These are phyloP conservation scores for Microctonus hyperodae DNA, from an alignment of 2,888 invertebrate species.

Conservation along the genomic window DNA sequence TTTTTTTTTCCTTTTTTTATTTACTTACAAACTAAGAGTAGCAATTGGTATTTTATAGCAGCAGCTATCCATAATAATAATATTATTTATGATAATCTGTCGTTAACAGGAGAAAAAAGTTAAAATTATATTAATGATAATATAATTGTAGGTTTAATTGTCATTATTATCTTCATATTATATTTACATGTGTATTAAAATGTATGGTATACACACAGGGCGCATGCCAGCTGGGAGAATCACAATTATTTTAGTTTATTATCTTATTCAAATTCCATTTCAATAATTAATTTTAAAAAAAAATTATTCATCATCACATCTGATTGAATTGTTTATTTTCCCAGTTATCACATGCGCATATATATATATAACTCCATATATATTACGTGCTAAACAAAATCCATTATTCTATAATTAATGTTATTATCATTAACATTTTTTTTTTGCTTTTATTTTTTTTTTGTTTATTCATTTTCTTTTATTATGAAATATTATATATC, in stretches of 20 bases:
- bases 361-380: conserved; percentile 29
- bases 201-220: conserved; percentile 37
- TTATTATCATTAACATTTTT: conserved; percentile 8
- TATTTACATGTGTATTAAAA: conserved; percentile 48
- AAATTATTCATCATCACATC: background rate
- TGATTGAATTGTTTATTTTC: background rate
- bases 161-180: conserved; percentile 47
- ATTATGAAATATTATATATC: conserved; percentile 10
- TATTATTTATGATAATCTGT: conserved; percentile 44
- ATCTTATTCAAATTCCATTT: background rate
- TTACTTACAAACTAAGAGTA: conserved; percentile 48
- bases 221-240: conserved; percentile 5
- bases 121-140: conserved; percentile 54
- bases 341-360: background rate
- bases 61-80: conserved; percentile 46
- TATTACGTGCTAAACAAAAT: conserved; percentile 40
- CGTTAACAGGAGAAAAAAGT: conserved; percentile 37
- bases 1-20: conserved; percentile 35
- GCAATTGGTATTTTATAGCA: conserved; percentile 51
- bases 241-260: conserved; percentile 17
- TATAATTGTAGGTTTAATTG: conserved; percentile 51
- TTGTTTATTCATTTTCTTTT: background rate
- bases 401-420: background rate
- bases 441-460: conserved; percentile 6
- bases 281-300: background rate